These are phyloP conservation scores for Agrotis segetum DNA, from an alignment of 2,888 invertebrate species.

Conservation along the genomic window DNA sequence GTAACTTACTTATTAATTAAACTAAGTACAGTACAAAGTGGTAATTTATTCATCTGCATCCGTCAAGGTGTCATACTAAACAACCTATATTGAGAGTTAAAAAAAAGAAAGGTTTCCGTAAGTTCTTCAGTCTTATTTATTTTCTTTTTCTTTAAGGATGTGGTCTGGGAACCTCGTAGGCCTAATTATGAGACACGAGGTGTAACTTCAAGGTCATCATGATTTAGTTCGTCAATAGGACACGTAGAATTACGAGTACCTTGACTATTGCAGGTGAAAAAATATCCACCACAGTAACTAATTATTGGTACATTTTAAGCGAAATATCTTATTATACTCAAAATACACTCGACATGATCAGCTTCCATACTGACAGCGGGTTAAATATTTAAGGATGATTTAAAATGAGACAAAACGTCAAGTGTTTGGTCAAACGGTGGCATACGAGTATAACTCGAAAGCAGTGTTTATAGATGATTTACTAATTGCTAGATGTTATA, in stretches of 20 bases:
- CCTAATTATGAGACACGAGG: too few species aligned
- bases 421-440: too few species aligned
- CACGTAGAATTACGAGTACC: background rate
- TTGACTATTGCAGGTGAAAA: background rate
- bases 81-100: background rate
- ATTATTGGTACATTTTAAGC: background rate
- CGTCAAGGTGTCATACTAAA: background rate
- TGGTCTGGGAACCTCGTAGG: too few species aligned
- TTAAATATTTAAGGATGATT: too few species aligned
- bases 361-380: conserved; percentile 18
- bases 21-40: background rate
- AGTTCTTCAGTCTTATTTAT: too few species aligned
- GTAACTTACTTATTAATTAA: background rate
- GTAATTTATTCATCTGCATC: background rate
- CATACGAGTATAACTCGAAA: too few species aligned
- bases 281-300: background rate
- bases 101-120: background rate
- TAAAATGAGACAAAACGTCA: too few species aligned
- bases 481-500: too few species aligned
- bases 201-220: too few species aligned
- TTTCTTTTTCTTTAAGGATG: too few species aligned
- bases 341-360: conserved; percentile 2
- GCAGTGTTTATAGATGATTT: too few species aligned
- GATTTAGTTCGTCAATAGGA: background rate
- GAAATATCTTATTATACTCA: background rate